phyloP scores from a whole-genome alignment of 2,113 vertebrate species.

The Labrus mixtus region DNA sequence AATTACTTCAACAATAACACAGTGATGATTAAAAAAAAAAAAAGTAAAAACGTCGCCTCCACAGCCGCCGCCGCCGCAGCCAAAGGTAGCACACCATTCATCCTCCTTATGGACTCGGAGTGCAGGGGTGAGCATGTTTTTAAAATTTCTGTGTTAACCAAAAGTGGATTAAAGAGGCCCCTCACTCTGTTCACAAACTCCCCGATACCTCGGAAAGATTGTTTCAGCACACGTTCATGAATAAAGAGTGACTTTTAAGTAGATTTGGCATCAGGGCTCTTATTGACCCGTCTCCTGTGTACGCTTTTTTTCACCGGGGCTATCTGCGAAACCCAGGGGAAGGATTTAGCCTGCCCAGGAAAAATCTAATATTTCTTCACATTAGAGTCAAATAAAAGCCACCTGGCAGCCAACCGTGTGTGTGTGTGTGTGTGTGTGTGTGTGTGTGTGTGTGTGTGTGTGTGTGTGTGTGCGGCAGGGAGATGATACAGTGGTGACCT shows the following conservation, averaged over 20 bases:
- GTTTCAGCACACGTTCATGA: constrained; percentile 74
- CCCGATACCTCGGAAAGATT: constrained; percentile 61
- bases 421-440: neutral
- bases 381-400: constrained; percentile 79
- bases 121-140: constrained; percentile 39
- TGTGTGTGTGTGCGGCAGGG: constrained; percentile 20
- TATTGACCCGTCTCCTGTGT: constrained; percentile 77
- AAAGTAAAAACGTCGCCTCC: constrained; percentile 22
- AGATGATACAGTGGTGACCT: constrained; percentile 76
- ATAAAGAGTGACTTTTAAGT: constrained; percentile 73
- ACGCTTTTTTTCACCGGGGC: constrained; percentile 51
- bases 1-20: constrained; percentile 58
- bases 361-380: constrained; percentile 79
- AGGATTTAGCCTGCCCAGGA: constrained; percentile 74
- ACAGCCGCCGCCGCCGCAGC: neutral
- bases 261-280: constrained; percentile 74
- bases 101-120: constrained; percentile 38
- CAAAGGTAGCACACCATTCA: constrained; percentile 33
- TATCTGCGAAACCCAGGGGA: constrained; percentile 71
- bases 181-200: constrained; percentile 52
- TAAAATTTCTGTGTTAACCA: constrained; percentile 48
- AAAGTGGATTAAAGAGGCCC: constrained; percentile 60
- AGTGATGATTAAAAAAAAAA: constrained; percentile 44
- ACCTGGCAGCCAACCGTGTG: constrained; percentile 62
- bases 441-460: constrained; percentile 26